Conservation (phyloP, 1,140 invertebrate species). For the Ceratina australensis region DNA sequence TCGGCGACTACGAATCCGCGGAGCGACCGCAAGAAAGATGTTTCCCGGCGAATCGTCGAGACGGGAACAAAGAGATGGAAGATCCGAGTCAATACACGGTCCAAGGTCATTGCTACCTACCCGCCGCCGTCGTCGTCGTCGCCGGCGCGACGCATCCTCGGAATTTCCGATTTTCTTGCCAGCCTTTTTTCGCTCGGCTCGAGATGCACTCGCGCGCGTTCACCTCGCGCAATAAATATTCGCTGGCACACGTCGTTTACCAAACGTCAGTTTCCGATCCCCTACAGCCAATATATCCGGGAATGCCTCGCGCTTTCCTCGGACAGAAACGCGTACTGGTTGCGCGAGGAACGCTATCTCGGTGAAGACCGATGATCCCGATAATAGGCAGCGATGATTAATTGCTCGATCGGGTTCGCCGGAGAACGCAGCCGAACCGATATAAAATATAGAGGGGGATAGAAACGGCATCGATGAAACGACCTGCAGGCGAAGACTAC, state of each 20-base stretch:
- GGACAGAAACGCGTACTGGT: not conserved
- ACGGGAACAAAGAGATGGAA: slow-evolving; percentile 61
- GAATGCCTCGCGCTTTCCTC: slow-evolving; percentile 1
- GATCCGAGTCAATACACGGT: slow-evolving; percentile 61
- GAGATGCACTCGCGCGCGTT: slow-evolving; percentile 1
- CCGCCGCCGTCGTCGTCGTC: not conserved
- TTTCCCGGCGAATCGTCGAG: slow-evolving; percentile 44
- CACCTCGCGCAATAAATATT: slow-evolving; percentile 22
- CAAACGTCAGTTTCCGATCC: no score
- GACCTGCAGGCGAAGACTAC: not conserved
- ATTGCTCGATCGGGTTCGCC: slow-evolving; percentile 15
- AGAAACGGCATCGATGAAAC: not conserved
- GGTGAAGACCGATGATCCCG: not conserved
- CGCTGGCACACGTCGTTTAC: no score
- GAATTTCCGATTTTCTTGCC: slow-evolving; percentile 49
- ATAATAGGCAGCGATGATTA: no score
- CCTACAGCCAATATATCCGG: no score
- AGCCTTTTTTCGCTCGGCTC: slow-evolving; percentile 28
- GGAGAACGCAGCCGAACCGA: slow-evolving; percentile 4
- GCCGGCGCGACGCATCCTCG: slow-evolving; percentile 44
- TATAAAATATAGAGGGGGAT: slow-evolving; percentile 14
- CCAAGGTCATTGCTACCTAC: slow-evolving; percentile 63
- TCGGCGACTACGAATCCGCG: no score
- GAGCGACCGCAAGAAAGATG: not conserved
- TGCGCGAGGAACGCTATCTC: not conserved